phyloP scores from a whole-genome alignment of 2,888 invertebrate species.

The Masnerella sp. region DNA sequence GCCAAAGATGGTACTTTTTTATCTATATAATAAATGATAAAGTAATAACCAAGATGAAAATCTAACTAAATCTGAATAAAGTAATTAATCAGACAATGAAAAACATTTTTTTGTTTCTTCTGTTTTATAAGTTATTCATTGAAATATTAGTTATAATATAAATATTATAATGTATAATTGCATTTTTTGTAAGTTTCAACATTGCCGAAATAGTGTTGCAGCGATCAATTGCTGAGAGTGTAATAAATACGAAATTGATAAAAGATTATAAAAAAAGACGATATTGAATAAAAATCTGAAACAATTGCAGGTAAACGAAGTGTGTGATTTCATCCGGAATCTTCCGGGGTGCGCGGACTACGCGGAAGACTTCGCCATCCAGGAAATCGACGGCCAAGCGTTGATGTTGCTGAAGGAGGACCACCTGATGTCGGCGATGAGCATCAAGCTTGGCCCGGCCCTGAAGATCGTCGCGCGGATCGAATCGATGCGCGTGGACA shows the following conservation, averaged over 20 bases:
- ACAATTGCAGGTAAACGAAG: slow-evolving; percentile 85
- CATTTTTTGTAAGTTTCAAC: too few relatives aligned
- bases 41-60: too few relatives aligned
- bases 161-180: too few relatives aligned
- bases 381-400: slow-evolving; percentile 98
- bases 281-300: slow-evolving; percentile 20
- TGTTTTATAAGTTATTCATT: too few relatives aligned
- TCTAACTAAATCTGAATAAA: too few relatives aligned
- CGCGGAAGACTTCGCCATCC: slow-evolving; percentile 95
- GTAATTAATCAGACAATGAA: too few relatives aligned
- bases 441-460: slow-evolving; percentile 97
- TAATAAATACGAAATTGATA: too few relatives aligned
- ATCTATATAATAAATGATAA: too few relatives aligned
- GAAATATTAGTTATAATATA: too few relatives aligned
- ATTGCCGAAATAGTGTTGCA: too few relatives aligned
- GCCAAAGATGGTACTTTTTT: too few relatives aligned
- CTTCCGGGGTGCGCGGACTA: slow-evolving; percentile 95
- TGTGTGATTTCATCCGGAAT: slow-evolving; percentile 92
- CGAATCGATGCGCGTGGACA: slow-evolving; percentile 86
- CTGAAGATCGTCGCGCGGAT: slow-evolving; percentile 96
- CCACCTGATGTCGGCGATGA: slow-evolving; percentile 95
- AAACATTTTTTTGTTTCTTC: neutral
- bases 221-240: too few relatives aligned
- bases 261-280: neutral
- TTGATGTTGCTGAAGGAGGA: slow-evolving; percentile 94